Conservation (phyloP, 2,797 vertebrate species). For the Paratrypauchen microcephalus region DNA sequence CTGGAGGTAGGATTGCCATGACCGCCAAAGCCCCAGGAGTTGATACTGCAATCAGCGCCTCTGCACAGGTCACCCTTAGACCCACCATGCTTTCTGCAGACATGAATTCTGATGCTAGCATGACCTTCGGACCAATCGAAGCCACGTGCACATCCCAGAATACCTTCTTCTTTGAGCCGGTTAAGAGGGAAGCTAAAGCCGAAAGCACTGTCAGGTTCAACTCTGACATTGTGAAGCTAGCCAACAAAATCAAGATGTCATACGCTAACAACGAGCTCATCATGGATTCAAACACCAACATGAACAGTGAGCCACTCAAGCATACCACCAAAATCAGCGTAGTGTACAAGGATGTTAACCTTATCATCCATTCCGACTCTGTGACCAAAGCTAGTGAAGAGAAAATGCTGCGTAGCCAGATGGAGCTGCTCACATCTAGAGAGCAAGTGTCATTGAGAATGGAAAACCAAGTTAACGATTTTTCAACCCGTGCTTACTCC, state of each 20-base stretch:
- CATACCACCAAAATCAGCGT: constrained; percentile 80
- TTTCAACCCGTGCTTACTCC: constrained; percentile 73
- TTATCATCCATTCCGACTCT: constrained; percentile 83
- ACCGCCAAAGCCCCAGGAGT: constrained; percentile 75
- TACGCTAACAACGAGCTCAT: constrained; percentile 70
- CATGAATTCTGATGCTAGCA: constrained; percentile 75
- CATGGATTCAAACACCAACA: constrained; percentile 79
- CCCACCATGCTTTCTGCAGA: constrained; percentile 73
- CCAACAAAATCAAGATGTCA: constrained; percentile 79
- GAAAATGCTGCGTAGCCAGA: constrained; percentile 74
- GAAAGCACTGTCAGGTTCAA: constrained; percentile 82
- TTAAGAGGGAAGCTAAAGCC: constrained; percentile 68
- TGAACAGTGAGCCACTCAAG: constrained; percentile 78
- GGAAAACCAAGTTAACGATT: constrained; percentile 82
- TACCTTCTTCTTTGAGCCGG: constrained; percentile 71
- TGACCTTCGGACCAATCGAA: constrained; percentile 74
- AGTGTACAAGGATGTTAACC: constrained; percentile 79
- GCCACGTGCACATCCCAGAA: constrained; percentile 76
- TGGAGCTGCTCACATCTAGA: constrained; percentile 78
- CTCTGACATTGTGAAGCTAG: constrained; percentile 79
- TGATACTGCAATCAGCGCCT: constrained; percentile 75
- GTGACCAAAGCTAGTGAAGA: constrained; percentile 75
- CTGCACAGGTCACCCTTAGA: constrained; percentile 67
- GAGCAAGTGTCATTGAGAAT: constrained; percentile 78
- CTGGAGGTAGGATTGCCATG: constrained; percentile 75